Evolutionary conservation across 2,113 vertebrate species (phyloP).

Genomic region (Geococcyx californianus): DNA sequence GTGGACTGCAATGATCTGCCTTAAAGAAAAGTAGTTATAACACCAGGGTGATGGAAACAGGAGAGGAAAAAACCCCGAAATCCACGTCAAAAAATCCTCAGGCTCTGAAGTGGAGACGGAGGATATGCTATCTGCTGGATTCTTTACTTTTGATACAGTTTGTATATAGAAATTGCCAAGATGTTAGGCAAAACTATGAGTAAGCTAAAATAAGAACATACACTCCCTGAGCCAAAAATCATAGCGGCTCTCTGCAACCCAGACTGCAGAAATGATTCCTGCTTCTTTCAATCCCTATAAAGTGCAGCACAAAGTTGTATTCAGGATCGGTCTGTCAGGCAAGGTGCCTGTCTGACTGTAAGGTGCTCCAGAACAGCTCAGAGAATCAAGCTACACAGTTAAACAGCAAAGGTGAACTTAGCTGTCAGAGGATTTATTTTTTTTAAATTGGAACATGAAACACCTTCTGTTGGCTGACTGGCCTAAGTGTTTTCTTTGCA

Average conservation of each 20-base stretch:
- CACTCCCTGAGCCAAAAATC: neutral
- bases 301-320: neutral
- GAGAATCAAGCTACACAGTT: neutral
- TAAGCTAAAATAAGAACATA: neutral
- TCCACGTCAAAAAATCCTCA: neutral
- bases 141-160: neutral
- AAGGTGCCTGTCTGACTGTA: neutral
- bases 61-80: neutral
- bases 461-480: neutral
- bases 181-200: neutral
- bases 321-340: neutral
- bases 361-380: neutral
- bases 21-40: neutral
- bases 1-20: neutral
- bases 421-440: neutral
- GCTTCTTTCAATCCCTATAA: neutral
- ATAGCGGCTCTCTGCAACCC: neutral
- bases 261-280: neutral
- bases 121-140: neutral
- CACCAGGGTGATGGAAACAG: neutral
- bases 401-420: neutral
- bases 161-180: neutral
- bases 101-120: neutral
- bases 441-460: neutral
- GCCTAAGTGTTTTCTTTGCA: neutral